Conservation (phyloP, 2,113 vertebrate species). For the Nanorana parkeri region DNA sequence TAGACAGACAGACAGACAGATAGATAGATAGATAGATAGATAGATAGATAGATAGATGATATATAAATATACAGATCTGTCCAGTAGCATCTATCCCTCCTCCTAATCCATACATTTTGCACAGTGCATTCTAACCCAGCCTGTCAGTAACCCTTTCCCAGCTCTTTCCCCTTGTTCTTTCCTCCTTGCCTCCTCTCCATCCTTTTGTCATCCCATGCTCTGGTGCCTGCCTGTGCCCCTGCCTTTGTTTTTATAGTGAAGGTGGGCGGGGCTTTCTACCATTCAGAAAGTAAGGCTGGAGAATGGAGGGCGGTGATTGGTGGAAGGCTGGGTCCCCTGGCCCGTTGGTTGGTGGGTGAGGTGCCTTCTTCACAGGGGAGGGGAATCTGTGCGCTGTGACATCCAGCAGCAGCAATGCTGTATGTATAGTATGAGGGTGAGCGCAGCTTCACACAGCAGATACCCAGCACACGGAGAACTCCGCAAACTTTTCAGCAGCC, state of each 20-base stretch:
- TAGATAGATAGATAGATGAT: not conserved
- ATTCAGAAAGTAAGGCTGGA: constrained; percentile 50
- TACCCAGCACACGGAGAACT: constrained; percentile 12
- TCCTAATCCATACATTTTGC: too few species aligned
- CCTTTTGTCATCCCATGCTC: constrained; percentile 46
- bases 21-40: not conserved
- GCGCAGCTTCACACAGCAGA: constrained; percentile 13
- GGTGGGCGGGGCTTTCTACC: constrained; percentile 45
- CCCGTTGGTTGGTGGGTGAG: constrained; percentile 42
- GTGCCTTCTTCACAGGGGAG: constrained; percentile 42
- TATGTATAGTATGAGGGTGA: constrained; percentile 42
- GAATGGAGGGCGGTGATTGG: constrained; percentile 28
- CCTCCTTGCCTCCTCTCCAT: not conserved
- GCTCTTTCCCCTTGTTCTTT: not conserved
- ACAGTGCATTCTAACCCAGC: too few species aligned
- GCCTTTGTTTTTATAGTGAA: constrained; percentile 58
- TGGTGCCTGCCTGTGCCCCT: constrained; percentile 50
- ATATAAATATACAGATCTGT: not conserved
- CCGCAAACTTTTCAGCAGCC: too few species aligned
- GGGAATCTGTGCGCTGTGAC: constrained; percentile 43
- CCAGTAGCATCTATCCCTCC: not conserved
- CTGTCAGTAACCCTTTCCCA: constrained; percentile 16
- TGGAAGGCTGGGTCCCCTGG: constrained; percentile 25
- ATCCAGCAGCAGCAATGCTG: constrained; percentile 34
- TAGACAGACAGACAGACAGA: not conserved